Evolutionary conservation across 2,113 vertebrate genomes (phyloP), one percentile per base, ranked within the genome.

Genomic region (Nothobranchius furzeri): DNA sequence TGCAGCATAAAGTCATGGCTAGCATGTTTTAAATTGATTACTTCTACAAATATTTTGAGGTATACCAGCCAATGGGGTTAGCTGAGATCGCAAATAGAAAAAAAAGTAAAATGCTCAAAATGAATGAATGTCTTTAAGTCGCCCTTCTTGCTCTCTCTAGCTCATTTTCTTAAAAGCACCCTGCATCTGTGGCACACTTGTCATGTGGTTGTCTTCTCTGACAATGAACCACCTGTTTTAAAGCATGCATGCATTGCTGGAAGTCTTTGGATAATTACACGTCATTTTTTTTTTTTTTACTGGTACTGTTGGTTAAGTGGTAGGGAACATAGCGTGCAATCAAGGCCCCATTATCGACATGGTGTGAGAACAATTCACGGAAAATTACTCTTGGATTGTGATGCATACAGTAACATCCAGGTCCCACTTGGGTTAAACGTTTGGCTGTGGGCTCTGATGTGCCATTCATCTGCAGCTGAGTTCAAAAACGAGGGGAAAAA

Each of bases 221-320:
- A 87, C 74, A 87, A 83, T 85, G 62, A 67, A 78, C 52, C 86
- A 85, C 81, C 86, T 84, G 86, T 65, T 83, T 53, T 55, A 57
- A 40, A 63, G 64, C 59, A 12, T 36, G 35, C 7, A 0, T 15
- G 54, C 70, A 51, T 52, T 55, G 66, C 64, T 35, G 57, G 55
- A 46, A 69, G 60, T 68, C 71, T 61, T 37, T 45, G 30, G 40
- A 46, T 82, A 79, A 87, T 83, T 83, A 65, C 40, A 15, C 25
- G 65, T 37, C 49, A 12, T 35, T 51, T 45, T 1, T 37, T 9
- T 60, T 43, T 55, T 37, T 51, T 36, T 61, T 14, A 24, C 64
- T 13, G 15, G 13, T 13, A 51, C 60, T 56, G 64, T 60, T 49
- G 46, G 24, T 64, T 40, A 70, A 75, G 45, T 67, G 68, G 67